Conservation (phyloP, 2,797 vertebrate species). For the Chiloscyllium punctatum region DNA sequence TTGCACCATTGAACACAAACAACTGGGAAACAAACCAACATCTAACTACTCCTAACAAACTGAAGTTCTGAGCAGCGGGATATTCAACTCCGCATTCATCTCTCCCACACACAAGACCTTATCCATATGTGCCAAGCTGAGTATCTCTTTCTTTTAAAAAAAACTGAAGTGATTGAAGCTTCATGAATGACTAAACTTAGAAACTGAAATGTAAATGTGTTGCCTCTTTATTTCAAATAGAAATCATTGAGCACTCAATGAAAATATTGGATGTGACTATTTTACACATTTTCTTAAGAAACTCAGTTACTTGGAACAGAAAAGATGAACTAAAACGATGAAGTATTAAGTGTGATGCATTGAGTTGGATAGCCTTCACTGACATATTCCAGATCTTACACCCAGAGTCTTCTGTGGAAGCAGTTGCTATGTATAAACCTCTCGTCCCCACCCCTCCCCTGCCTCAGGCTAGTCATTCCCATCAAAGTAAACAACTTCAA, state of each 20-base stretch:
- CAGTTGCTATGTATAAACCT: background rate
- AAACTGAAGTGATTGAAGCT: background rate
- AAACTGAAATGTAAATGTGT: background rate
- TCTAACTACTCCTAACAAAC: background rate
- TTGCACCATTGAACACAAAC: background rate
- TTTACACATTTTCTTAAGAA: background rate
- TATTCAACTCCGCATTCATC: background rate
- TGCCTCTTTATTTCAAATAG: background rate
- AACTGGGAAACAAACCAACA: background rate
- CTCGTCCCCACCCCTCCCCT: too few relatives aligned
- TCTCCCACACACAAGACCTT: background rate
- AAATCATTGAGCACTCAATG: background rate
- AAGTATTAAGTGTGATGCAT: background rate
- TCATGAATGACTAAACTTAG: background rate
- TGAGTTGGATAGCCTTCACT: background rate
- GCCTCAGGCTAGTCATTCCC: background rate
- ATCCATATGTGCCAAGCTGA: background rate
- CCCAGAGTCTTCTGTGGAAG: background rate
- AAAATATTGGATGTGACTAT: background rate
- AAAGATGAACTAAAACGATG: background rate
- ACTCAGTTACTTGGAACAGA: background rate
- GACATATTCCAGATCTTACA: background rate
- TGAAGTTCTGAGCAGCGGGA: background rate
- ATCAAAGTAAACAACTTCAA: background rate
- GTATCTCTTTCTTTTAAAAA: background rate